phyloP scores from a whole-genome alignment of 2,113 vertebrate species.

The Leuciscus idus region DNA sequence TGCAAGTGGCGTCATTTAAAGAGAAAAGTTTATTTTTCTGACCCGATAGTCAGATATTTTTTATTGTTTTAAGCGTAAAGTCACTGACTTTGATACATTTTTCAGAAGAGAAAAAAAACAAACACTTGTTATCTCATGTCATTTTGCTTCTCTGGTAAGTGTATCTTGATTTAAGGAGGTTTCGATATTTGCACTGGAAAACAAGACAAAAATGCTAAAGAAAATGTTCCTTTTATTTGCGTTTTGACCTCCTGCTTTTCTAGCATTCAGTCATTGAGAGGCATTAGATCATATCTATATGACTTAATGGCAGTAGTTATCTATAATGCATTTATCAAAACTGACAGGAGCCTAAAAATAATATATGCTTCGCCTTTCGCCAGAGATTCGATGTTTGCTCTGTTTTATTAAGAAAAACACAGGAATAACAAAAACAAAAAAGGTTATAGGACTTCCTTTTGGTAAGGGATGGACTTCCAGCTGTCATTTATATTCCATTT shows the following conservation, averaged over 20 bases:
- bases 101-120: no score
- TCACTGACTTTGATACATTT: no score
- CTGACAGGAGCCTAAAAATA: conserved; percentile 1
- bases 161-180: no score
- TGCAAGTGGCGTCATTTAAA: no score
- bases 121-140: no score
- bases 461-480: not conserved
- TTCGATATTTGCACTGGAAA: no score
- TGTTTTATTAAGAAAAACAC: not conserved
- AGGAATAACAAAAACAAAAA: not conserved
- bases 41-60: no score
- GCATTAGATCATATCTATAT: not conserved
- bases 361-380: not conserved
- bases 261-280: not conserved
- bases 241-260: not conserved
- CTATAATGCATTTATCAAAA: not conserved
- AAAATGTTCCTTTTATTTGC: no score
- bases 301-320: not conserved
- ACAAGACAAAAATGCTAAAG: no score
- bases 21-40: no score
- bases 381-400: not conserved
- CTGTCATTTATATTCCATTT: not conserved
- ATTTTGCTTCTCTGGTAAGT: no score
- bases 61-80: no score
- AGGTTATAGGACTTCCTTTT: conserved; percentile 1